Evolutionary conservation across 2,888 invertebrate genomes (phyloP), one percentile per base, ranked within the genome.

Genomic region (Hypsopygia costalis): DNA sequence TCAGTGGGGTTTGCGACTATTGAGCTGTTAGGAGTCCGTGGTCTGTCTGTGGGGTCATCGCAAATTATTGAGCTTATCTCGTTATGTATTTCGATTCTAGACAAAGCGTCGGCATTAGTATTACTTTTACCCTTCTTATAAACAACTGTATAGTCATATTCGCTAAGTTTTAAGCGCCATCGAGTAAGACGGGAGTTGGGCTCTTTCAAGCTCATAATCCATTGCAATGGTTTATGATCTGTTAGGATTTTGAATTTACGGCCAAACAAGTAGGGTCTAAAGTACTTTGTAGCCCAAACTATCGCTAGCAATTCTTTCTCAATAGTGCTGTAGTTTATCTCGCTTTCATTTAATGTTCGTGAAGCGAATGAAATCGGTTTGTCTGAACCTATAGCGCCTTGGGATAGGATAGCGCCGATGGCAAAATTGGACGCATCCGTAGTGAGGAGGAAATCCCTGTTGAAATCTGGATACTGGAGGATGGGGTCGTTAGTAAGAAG

Each of bases 401-500:
- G 58, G 2, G 48, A 49, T 5, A 61, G 28, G 6, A 35, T 11
- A 11, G 35, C 35, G 7, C 35, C 35, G 6, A 35, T 35, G n/a
- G 35, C 35, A 1, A 35, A 10, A 4, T 35, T 35, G 0, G 27
- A 27, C 0, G 35, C 35, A 27, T 35, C 35, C 0, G 35, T 27
- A 0, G 35, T 35, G 1, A 35, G n/a, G 1, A 27, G 25, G 10
- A 35, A 35, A 1, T 35, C 35, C n/a, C 11, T 27, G n/a, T 5
- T 35, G 11, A 35, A 35, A n/a, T 35, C 35, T 8, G 35, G 35
- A 30, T 9, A 63, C 47, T 7, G 49, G 10, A 59, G 47, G n/a
- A 47, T 47, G 1, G 66, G 59, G 37, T 69, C 67, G 3, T 60
- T 62, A 1, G 53, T 53, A 1, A 60, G 35, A 11, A 47, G 39